Evolutionary conservation across 2,797 vertebrate genomes (phyloP), one percentile per base, ranked within the genome.

Genomic region (Xenopus petersii): DNA sequence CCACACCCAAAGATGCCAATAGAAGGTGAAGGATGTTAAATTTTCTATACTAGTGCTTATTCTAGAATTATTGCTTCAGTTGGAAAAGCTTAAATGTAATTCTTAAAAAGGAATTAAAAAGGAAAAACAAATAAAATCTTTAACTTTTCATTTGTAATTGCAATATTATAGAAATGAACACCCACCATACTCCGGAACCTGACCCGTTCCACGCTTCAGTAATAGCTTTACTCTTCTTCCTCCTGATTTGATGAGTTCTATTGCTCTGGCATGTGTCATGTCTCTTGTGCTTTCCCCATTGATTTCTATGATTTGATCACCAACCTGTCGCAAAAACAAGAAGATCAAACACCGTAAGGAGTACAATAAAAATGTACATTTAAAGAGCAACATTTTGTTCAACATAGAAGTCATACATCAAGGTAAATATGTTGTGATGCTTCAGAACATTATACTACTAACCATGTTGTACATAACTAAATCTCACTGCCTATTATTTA

Each of bases 231-330:
- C 98, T 72, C 96, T 92, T 54, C 95, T 88, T 77, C 98, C 97
- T 47, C 98, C 98, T 0, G 95, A 95, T 84, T 98, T 98, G 90
- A 99, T 99, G 83, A 99, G 94, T 88, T 99, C 98, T 83, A 99
- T 99, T 80, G 98, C 98, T 81, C 94, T 92, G 87, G 93, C 91
- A 21, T 99, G 98, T 26, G 93, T 98, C 97, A 99, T 99, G 86
- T 98, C 96, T 79, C 95, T 90, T 69, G 98, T 98, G 88, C 89
- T 96, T 84, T 99, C 96, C 67, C 98, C 98, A 64, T 99, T 99
- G 86, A 99, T 99, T 92, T 99, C 98, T 78, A 99, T 98, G 88
- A 99, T 98, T 86, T 99, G 98, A 91, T 99, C 98, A 70, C 98
- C 98, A 64, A 98, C 95, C 97, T 98, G 91, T 80, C 83, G 85